Base-by-base conservation (phyloP, 2,113 vertebrate species). In the Myrmophylax atrothorax region DNA sequence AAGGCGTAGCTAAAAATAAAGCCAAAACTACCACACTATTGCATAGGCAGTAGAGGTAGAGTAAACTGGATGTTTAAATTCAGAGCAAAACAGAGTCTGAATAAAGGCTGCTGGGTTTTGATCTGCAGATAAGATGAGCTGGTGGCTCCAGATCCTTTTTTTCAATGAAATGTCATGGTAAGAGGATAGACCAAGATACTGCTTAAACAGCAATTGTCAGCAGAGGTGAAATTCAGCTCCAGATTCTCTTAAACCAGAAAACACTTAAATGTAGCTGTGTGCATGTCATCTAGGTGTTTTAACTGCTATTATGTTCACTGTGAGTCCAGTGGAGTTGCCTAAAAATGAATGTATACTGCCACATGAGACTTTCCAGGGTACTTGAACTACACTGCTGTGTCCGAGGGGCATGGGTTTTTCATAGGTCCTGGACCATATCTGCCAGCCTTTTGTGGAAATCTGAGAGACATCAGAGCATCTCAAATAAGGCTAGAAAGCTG, bases 321-420 rank as follows among this genome's bases (percentile, higher is more conserved):
- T 12, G 1, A 9, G 6, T 62, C 85, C 12, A 53, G 16, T 14
- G 69, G 20, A 33, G 12, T 53, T 87, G 14, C 12, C 46, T 66
- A 50, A 84, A 76, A 62, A 42, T 31, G 12, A 28, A 10, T 37
- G 3, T 37, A 24, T 29, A 49, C 23, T 58, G 40, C 35, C 23
- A 28, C 10, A 18, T 8, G 25, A 50, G 53, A 50, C 42, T 50
- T 58, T 20, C 28, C 40, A 50, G 31, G 10, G 23, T 18, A 44
- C 7, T 6, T 18, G 76, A n/a, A 4, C 50, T n/a, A 25, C 62
- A 18, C 15, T 89, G 59, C 13, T 6, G 0, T 59, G 22, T 46
- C 7, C 28, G 53, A 15, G 17, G 10, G 4, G 0, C 6, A 10
- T 1, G 1, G 15, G 2, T 60, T 72, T 87, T 82, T 35, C 28